phyloP scores from a whole-genome alignment of 2,888 invertebrate species.

The Drosophila parthenogenetica region DNA sequence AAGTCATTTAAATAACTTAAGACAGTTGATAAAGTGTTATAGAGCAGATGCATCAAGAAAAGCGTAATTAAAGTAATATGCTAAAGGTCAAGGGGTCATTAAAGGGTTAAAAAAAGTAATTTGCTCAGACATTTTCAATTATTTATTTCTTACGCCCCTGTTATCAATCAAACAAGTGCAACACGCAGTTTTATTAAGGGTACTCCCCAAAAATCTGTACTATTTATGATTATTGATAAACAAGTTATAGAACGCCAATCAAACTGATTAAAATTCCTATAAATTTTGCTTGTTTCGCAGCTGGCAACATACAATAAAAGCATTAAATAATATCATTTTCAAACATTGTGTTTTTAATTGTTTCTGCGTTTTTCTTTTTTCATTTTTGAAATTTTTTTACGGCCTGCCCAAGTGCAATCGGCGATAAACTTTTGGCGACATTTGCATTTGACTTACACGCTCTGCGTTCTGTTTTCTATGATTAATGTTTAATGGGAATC shows the following conservation, averaged over 20 bases:
- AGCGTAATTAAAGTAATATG: too few relatives aligned
- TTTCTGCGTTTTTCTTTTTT: neutral
- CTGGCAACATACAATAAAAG: conserved; percentile 26
- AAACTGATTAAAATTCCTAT: conserved; percentile 15
- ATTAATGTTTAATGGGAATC: conserved; percentile 53
- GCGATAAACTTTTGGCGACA: conserved; percentile 62
- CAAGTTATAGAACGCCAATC: neutral
- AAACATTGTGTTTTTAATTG: neutral
- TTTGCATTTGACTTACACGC: conserved; percentile 60
- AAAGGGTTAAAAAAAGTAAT: too few relatives aligned
- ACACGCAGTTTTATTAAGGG: too few relatives aligned
- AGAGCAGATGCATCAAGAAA: too few relatives aligned
- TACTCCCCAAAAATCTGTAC: too few relatives aligned
- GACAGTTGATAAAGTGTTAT: neutral
- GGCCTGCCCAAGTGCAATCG: conserved; percentile 45
- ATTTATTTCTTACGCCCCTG: too few relatives aligned
- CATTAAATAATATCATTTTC: conserved; percentile 6
- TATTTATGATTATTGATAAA: neutral
- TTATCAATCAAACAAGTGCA: too few relatives aligned
- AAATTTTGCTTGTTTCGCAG: conserved; percentile 11
- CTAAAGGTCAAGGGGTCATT: too few relatives aligned
- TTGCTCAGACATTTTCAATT: too few relatives aligned
- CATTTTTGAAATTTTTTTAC: neutral
- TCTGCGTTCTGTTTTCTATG: conserved; percentile 36
- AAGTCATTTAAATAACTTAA: neutral